These are phyloP conservation scores for Pseudois nayaur DNA, from an alignment of 2,113 vertebrate genomes.

Conservation along the genomic window DNA sequence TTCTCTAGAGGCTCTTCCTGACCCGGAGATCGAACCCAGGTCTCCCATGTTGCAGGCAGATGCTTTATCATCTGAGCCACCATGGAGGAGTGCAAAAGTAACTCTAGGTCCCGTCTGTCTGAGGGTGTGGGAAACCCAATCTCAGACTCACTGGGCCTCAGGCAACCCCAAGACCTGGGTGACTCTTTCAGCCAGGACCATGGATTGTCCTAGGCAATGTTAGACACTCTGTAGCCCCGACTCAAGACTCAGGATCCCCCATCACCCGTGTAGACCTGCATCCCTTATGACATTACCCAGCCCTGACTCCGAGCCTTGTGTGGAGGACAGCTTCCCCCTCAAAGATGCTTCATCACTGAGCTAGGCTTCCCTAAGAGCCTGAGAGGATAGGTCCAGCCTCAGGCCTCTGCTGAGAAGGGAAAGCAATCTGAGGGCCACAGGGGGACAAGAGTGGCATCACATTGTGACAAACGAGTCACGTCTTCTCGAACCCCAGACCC, in stretches of 20 bases:
- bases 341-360: background rate
- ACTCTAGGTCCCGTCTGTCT: background rate
- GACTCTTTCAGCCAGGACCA: background rate
- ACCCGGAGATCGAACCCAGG: accelerated
- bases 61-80: background rate
- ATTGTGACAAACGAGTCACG: accelerated
- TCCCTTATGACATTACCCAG: too few relatives aligned
- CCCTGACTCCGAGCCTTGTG: too few relatives aligned
- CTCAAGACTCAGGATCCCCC: background rate
- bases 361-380: background rate
- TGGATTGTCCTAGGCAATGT: accelerated
- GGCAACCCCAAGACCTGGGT: background rate
- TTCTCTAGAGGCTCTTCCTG: background rate
- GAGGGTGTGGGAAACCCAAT: background rate
- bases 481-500: background rate
- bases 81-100: background rate
- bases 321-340: background rate
- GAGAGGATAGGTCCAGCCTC: background rate
- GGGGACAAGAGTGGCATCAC: background rate
- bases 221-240: accelerated
- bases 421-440: background rate
- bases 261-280: too few relatives aligned
- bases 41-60: background rate
- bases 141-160: background rate
- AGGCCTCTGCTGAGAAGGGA: background rate